Evolutionary conservation across 1,140 invertebrate species (phyloP).

Genomic region (Parapsyche elsis): DNA sequence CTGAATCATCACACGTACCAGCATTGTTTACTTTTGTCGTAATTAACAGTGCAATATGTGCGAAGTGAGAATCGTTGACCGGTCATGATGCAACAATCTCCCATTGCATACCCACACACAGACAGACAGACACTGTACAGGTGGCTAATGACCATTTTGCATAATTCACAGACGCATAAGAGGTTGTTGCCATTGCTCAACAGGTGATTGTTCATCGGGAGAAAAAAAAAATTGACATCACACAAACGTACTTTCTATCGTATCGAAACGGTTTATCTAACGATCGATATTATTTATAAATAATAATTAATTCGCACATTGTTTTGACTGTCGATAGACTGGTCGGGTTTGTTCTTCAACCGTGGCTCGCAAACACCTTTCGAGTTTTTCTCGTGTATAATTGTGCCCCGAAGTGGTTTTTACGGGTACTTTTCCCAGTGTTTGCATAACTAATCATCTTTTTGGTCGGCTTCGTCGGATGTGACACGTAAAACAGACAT

Average conservation of each 20-base stretch:
- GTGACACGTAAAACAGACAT: conserved; percentile 18
- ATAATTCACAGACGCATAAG: neutral
- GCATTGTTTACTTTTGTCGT: neutral
- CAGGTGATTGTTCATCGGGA: neutral
- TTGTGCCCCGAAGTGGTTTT: neutral
- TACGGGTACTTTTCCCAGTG: neutral
- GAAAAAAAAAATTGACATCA: no score
- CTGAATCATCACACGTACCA: neutral
- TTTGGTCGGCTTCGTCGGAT: neutral
- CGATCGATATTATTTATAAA: no score
- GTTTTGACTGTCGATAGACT: no score
- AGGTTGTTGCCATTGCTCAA: neutral
- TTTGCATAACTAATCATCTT: conserved; percentile 36
- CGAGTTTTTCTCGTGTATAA: no score
- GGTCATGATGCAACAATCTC: neutral
- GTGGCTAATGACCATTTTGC: conserved; percentile 6
- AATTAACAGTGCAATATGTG: neutral
- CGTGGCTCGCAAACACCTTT: no score
- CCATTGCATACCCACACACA: neutral
- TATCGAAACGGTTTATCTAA: no score
- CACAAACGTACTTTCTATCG: no score
- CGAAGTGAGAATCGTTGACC: neutral
- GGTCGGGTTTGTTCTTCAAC: no score
- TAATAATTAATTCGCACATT: no score
- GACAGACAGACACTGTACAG: neutral